Evolutionary conservation across 2,113 vertebrate species (phyloP), one percentile per base, ranked within the genome.

Genomic region (Sakesphorus luctuosus): DNA sequence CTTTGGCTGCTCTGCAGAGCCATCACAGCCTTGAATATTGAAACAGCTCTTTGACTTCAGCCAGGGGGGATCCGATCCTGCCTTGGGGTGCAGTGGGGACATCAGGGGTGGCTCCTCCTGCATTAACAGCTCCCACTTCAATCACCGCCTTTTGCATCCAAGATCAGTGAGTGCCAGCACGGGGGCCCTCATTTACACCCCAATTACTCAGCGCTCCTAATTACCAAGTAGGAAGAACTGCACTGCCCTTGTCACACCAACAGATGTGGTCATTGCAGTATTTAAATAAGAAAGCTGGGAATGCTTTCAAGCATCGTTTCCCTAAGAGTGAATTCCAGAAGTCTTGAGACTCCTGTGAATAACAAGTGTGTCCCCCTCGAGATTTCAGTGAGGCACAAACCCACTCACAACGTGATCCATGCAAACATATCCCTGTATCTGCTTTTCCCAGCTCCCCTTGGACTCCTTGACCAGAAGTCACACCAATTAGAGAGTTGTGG

Each of bases 151-250:
- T 40, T 43, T n/a, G 67, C 50, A 18, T 6, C 50, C 85, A 10
- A 49, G 35, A 31, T 31, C 63, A 88, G 88, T 84, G 84, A 83
- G 68, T 92, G 59, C 75, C 96, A 96, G 79, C 73, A 81, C 68
- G 63, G 56, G 65, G 77, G 53, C 72, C 77, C 74, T 68, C 28
- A 84, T 93, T 97, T 84, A 95, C 89, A 94, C 63, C 73, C 89
- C 94, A 96, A 97, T 97, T 97, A 93, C 28, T 62, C 79, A 66
- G 36, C 83, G 87, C 69, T 93, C 58, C 85, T 93, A 96, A 97
- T 97, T 94, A 94, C 40, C 72, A 81, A 53, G 71, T 5, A 7
- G 56, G 52, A 67, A 66, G 80, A 53, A 58, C 3, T 24, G 26
- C 63, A 31, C 16, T 46, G 36, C 40, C 62, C 77, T 28, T 23